Evolutionary conservation across 2,113 vertebrate genomes (phyloP), one percentile per base, ranked within the genome.

Genomic region (Hippotragus niger): DNA sequence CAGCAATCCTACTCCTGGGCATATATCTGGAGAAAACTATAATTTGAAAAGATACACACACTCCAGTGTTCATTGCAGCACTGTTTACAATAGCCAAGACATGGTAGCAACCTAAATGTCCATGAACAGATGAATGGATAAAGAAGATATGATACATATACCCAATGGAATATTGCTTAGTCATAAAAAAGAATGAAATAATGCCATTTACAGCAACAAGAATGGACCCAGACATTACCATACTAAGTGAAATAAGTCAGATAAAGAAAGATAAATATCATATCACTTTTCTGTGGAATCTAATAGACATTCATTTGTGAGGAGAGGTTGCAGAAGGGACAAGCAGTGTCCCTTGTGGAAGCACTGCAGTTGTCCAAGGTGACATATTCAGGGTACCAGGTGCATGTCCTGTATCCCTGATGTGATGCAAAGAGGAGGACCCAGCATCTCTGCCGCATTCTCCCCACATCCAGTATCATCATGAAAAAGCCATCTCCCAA

Each of bases 381-480:
- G 43, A 25, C 14, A 7, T 11, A 9, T 2, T 43, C 29, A 17
- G 52, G 71, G 31, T 8, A 11, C 19, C 31, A 52, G 50, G 50
- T 25, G 60, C 36, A 31, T 45, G 19, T 55, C 14, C n/a, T 23
- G 27, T 43, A 3, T 29, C 25, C 43, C n/a, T 16, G 40, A 78
- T 0, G 6, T 16, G 80, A 13, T 4, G 15, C 7, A 14, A 31
- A 40, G 9, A 60, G 3, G 57, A 47, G 21, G 21, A 11, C 5
- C 12, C 1, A 1, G 3, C n/a, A 0, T 15, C 5, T n/a, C n/a
- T 9, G 15, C 16, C 8, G 14, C 4, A 15, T 21, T 12, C 33
- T 29, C 60, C 58, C 50, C 11, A 33, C 55, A 23, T 60, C 19
- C 27, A 23, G 74, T 6, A 14, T 15, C 2, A 33, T n/a, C 1